Evolutionary conservation across 2,888 invertebrate species (phyloP).

Genomic region (Cantharis rufa): DNA sequence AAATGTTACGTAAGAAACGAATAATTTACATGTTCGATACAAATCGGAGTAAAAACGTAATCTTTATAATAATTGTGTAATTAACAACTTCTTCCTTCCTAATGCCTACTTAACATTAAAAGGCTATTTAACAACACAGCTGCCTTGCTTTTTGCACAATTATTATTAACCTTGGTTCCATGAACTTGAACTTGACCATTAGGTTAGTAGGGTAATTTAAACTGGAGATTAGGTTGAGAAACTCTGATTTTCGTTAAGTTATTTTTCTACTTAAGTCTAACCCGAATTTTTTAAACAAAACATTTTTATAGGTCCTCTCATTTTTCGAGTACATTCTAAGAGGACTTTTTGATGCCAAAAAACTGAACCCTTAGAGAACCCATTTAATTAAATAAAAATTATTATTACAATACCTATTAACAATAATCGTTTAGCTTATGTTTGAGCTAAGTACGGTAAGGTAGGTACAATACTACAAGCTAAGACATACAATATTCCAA

Average conservation of each 20-base stretch:
- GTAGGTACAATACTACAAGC: constrained; percentile 74
- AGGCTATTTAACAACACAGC: not conserved
- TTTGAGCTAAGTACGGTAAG: constrained; percentile 62
- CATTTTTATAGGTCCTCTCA: not conserved
- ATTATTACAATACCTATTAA: not conserved
- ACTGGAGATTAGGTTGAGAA: not conserved
- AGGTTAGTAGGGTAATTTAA: not conserved
- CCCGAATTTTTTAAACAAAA: not conserved
- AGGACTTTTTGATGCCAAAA: not conserved
- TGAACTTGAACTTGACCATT: not conserved
- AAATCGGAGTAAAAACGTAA: not conserved
- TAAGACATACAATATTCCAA: constrained; percentile 87
- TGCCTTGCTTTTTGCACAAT: not conserved
- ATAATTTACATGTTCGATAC: not conserved
- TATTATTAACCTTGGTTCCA: not conserved
- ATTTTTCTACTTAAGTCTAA: not conserved
- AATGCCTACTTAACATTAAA: not conserved
- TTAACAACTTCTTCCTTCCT: not conserved
- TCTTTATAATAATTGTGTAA: not conserved
- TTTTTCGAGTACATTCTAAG: not conserved
- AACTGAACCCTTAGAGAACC: not conserved
- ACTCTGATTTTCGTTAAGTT: not conserved
- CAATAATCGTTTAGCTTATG: constrained; percentile 40
- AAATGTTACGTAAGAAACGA: not conserved
- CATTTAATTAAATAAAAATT: not conserved